Base-by-base conservation (phyloP, 2,113 vertebrate species). In the Eulemur macaco region DNA sequence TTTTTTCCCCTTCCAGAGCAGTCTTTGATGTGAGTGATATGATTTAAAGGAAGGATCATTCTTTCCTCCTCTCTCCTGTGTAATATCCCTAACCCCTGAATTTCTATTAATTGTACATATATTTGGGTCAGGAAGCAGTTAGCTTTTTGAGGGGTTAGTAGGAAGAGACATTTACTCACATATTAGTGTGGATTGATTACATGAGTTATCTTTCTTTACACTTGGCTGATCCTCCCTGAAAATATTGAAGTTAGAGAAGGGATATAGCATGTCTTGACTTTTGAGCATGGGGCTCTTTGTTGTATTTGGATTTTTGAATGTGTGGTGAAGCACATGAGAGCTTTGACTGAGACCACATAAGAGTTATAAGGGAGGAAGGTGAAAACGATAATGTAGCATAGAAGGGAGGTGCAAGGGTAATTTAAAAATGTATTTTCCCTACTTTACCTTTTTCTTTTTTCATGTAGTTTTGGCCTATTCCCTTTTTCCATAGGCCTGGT, bases 11-110 rank as follows among this genome's bases (percentile, higher is more conserved):
- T 91, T 76, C 52, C 45, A 80, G 66, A 80, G 31, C 11, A 74
- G 31, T 66, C 29, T 96, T 89, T 54, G 25, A 78, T 83, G 47
- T 86, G 84, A 71, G 27, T 58, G 39, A 17, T 4, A 31, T 86
- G n/a, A 82, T 81, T 96, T 89, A 83, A 96, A 74, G 34, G 42
- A 96, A 86, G 29, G 25, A 34, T 63, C 87, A 12, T 77, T 58
- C 52, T 94, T 94, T 88, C 21, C 27, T 78, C 20, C 20, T 73
- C 31, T 76, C 8, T 89, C 11, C 63, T 80, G 18, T 92, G 11
- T 82, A 52, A 34, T 88, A 93, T 45, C 15, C 47, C 66, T 94
- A 37, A 45, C 42, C 27, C 45, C 42, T 74, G 39, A 68, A 78
- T 95, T 93, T 94, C 64, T 42, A 83, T 56, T 92, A 60, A 63